phyloP scores from a whole-genome alignment of 1,140 invertebrate genomes.

The Pygmarrhopalites habei region DNA sequence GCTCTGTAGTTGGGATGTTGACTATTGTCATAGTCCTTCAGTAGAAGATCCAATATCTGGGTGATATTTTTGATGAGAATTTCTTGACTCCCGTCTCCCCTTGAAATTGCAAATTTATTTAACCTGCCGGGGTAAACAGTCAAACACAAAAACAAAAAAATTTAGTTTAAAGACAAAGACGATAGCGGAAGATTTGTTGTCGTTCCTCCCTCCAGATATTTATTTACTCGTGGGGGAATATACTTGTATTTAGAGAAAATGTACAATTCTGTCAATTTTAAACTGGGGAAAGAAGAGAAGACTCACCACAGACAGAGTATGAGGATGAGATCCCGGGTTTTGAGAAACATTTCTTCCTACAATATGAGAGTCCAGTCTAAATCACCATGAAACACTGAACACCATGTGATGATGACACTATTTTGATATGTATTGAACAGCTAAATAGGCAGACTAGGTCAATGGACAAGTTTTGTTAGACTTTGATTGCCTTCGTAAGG shows the following conservation, averaged over 20 bases:
- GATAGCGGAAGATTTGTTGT: not conserved
- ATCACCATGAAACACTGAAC: not conserved
- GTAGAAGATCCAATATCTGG: conserved; percentile 70
- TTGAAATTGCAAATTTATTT: conserved; percentile 3
- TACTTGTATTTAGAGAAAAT: not conserved
- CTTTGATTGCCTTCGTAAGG: not conserved
- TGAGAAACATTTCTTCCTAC: not conserved
- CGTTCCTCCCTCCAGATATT: not conserved
- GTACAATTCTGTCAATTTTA: not conserved
- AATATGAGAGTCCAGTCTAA: no score
- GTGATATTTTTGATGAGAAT: conserved; percentile 71
- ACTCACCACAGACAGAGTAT: no score
- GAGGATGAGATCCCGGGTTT: not conserved
- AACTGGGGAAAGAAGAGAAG: no score
- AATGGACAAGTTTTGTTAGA: not conserved
- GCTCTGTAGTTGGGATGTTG: conserved; percentile 75
- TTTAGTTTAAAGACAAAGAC: not conserved
- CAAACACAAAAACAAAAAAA: not conserved
- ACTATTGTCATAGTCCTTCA: conserved; percentile 84
- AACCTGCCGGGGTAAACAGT: not conserved
- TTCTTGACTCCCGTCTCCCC: conserved; percentile 44
- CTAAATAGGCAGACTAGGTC: not conserved
- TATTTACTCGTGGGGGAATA: not conserved
- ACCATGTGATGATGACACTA: not conserved
- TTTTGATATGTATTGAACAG: not conserved